Base-by-base conservation (phyloP, 1,140 invertebrate species). In the Parapsyche elsis region DNA sequence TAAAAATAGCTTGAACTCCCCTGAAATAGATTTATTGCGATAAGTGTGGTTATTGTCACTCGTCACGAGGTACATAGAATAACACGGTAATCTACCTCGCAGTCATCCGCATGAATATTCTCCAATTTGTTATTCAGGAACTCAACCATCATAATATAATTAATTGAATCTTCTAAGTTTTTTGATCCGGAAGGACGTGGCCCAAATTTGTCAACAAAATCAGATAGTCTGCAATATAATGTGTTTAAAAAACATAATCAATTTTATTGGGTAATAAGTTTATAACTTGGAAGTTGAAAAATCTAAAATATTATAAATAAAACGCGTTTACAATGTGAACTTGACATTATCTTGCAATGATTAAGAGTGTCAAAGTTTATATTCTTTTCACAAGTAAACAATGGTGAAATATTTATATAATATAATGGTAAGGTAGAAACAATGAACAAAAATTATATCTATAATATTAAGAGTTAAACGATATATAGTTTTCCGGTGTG, bases 141-240 rank as follows among this genome's bases (percentile, higher is more conserved):
- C 76, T 87, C 86, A 16, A 90, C 83, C 4, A 93, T 46, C 85
- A 92, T 90, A n/a, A n/a, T n/a, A 83, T 92, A 93, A 87, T 94
- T 92, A 64, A 94, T 94, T 0, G 93, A 86, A 78, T 91, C 85
- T 86, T 94, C 93, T 12, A 94, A 86, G 80, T 86, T 88, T 78
- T 89, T 46, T 0, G 91, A 90, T 1, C 93, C 94, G 0, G 91
- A 85, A 24, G 93, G 85, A 80, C 94, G 86, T 4, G 88, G 85
- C 0, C 93, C 93, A 88, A 94, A 94, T 80, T 88, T 91, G 82
- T 94, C 93, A 0, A 92, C 90, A 85, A 94, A 93, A 12, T 86
- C 80, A 0, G 90, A 88, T 23, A 94, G 84, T 85, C 92, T 90
- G 16, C 61, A 78, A 81, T 23, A 61, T 19, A 53, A 53, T n/a